Conservation (phyloP, 2,888 invertebrate genomes). For the Tolmerus cingulatus region DNA sequence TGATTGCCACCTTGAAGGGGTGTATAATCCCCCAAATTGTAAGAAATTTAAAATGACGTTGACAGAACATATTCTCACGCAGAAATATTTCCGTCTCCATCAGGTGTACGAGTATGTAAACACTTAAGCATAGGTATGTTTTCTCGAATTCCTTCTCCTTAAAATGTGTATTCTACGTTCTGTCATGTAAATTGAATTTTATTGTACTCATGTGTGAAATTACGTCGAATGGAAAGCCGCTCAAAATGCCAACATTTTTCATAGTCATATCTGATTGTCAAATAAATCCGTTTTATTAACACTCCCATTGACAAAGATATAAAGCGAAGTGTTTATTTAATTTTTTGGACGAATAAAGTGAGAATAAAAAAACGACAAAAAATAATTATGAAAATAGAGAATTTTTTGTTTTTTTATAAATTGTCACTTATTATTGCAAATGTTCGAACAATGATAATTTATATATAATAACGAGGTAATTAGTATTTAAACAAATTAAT, state of each 20-base stretch:
- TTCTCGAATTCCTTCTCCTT: neutral
- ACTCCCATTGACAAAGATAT: neutral
- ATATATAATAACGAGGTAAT: too few relatives aligned
- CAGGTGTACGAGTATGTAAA: neutral
- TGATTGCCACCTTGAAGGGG: neutral
- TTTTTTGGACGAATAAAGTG: neutral
- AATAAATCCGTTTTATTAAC: neutral
- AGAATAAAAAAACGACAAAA: neutral
- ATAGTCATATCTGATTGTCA: neutral
- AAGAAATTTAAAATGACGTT: neutral
- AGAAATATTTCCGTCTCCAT: neutral
- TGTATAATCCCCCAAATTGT: neutral
- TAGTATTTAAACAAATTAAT: too few relatives aligned
- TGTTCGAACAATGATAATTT: too few relatives aligned
- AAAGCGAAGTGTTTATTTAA: neutral
- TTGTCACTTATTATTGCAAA: too few relatives aligned
- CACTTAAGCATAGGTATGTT: neutral
- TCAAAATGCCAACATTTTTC: neutral
- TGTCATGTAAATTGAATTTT: neutral
- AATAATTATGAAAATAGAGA: neutral
- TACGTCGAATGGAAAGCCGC: neutral
- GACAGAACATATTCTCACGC: neutral
- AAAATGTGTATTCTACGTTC: neutral
- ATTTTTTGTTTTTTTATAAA: too few relatives aligned
- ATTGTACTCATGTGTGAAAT: neutral